Evolutionary conservation across 2,797 vertebrate species (phyloP), one percentile per base, ranked within the genome.

Genomic region (Pangasius mekongensis): DNA sequence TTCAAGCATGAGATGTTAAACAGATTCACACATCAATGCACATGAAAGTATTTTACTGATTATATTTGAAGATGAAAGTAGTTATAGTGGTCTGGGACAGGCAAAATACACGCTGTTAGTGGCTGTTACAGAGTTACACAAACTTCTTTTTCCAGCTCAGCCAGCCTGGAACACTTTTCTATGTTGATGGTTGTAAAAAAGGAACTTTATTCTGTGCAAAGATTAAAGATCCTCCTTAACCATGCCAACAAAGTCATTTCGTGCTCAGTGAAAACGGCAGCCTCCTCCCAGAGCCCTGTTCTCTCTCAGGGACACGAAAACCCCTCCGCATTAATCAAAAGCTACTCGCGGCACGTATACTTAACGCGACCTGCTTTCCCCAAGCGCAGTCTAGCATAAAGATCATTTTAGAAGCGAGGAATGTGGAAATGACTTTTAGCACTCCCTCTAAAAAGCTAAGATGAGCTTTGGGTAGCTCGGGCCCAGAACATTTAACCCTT

Each of bases 251-350:
- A 89, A 90, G 76, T 86, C 64, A 87, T 89, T 89, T 86, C 84
- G 64, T 86, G 85, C 77, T 87, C 73, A 22, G 76, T 52, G 62
- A 83, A 66, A 88, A 84, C 5, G 10, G 24, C 69, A 30, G 39
- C 77, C 67, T 56, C 56, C 24, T 89, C 88, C 20, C 77, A 82
- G 77, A 3, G 56, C 18, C n/a, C 10, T n/a, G 62, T 84, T 89
- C 77, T 69, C 43, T 66, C 64, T 76, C 74, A 52, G 22, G 30
- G 73, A 73, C 60, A 84, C n/a, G 7, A 60, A 87, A 91, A 77
- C n/a, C 5, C 69, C 82, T 69, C 84, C 47, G 73, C 87, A 90
- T 89, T 90, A 89, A 87, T 91, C 86, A 88, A 88, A 89, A 82
- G 76, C 66, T 54, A 47, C 76, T 67, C 67, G 77, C 62, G 47